phyloP scores from a whole-genome alignment of 1,140 invertebrate genomes.

The Drosophila carrolli region DNA sequence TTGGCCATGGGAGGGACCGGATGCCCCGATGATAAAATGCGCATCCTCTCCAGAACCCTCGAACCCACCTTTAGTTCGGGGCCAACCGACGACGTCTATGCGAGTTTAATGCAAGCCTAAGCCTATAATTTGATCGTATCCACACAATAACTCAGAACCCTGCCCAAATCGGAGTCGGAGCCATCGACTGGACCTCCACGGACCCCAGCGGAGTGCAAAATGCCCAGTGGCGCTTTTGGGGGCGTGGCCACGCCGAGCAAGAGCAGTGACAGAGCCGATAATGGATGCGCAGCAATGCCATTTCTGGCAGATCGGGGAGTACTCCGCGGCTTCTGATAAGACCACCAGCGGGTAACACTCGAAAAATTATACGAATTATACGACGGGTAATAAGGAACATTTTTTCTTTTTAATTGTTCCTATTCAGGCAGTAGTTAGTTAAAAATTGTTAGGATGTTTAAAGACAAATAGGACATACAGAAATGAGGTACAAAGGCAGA shows the following conservation, averaged over 20 bases:
- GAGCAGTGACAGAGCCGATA: slow-evolving; percentile 75
- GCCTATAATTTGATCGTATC: slow-evolving; percentile 83
- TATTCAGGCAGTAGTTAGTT: too few species aligned
- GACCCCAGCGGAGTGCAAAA: slow-evolving; percentile 49
- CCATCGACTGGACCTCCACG: background rate
- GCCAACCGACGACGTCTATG: slow-evolving; percentile 54
- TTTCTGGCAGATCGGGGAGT: slow-evolving; percentile 78
- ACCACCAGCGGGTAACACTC: slow-evolving; percentile 61
- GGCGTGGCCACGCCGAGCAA: slow-evolving; percentile 35
- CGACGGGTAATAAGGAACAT: too few species aligned
- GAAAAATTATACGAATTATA: slow-evolving; percentile 1
- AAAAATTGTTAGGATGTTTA: too few species aligned
- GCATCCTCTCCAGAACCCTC: slow-evolving; percentile 35
- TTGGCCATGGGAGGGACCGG: slow-evolving; percentile 28
- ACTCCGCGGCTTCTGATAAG: slow-evolving; percentile 79
- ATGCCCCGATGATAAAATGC: slow-evolving; percentile 52
- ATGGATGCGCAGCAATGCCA: slow-evolving; percentile 80
- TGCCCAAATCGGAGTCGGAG: background rate
- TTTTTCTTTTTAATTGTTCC: too few species aligned
- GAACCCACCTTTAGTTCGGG: background rate
- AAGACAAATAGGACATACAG: too few species aligned
- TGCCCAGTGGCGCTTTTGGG: slow-evolving; percentile 69
- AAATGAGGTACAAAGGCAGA: too few species aligned
- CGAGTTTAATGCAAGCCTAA: slow-evolving; percentile 76
- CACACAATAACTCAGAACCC: slow-evolving; percentile 73